Evolutionary conservation across 1,140 invertebrate species (phyloP).

Genomic region (Drosophila melanica): DNA sequence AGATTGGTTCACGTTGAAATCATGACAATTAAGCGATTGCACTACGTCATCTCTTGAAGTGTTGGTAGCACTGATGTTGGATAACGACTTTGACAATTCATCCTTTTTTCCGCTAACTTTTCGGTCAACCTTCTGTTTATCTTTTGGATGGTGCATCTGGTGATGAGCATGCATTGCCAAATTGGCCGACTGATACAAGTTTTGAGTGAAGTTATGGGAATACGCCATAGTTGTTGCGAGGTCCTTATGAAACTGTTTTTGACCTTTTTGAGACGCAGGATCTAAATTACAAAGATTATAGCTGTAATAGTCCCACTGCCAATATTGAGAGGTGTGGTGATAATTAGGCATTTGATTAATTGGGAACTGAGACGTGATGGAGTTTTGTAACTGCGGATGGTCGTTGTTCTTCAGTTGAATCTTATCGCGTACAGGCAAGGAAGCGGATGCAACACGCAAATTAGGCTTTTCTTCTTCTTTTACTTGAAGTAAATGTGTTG

Average conservation of each 20-base stretch:
- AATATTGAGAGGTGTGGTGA: slow-evolving; percentile 87
- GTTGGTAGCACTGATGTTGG: slow-evolving; percentile 40
- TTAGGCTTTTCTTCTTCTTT: slow-evolving; percentile 71
- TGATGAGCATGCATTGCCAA: slow-evolving; percentile 78
- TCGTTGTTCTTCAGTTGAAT: slow-evolving; percentile 66
- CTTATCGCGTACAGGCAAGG: slow-evolving; percentile 60
- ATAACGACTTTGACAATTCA: slow-evolving; percentile 45
- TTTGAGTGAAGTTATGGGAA: slow-evolving; percentile 77
- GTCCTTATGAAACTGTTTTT: slow-evolving; percentile 83
- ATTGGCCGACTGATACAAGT: slow-evolving; percentile 75
- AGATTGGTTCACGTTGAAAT: slow-evolving; percentile 61
- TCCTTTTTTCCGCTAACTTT: slow-evolving; percentile 71
- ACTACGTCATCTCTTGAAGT: slow-evolving; percentile 47
- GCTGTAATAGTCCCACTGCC: slow-evolving; percentile 87
- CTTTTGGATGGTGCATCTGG: slow-evolving; percentile 73
- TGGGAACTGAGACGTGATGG: slow-evolving; percentile 85
- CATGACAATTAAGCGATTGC: slow-evolving; percentile 60
- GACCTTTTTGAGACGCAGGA: slow-evolving; percentile 70
- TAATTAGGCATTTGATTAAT: slow-evolving; percentile 87
- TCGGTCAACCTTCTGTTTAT: slow-evolving; percentile 76
- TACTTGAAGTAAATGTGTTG: slow-evolving; percentile 56
- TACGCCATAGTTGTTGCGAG: slow-evolving; percentile 82
- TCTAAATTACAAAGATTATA: slow-evolving; percentile 86
- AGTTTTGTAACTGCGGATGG: slow-evolving; percentile 66
- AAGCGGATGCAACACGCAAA: slow-evolving; percentile 11